Conservation (phyloP, 1,140 invertebrate species). For the Sinella curviseta region DNA sequence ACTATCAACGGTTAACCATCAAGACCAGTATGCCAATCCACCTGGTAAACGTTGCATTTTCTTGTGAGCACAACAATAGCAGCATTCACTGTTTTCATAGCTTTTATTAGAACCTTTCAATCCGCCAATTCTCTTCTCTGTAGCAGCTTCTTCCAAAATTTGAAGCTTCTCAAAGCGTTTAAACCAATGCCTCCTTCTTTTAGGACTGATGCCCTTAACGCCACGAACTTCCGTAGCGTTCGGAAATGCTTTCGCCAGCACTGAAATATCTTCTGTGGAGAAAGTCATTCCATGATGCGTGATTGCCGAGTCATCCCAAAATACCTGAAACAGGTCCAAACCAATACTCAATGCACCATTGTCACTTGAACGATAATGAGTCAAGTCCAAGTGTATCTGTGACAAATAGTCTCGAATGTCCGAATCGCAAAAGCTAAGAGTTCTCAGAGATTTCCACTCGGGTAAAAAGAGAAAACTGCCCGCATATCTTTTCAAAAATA, state of each 20-base stretch:
- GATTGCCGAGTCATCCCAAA: background rate
- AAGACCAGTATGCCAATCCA: background rate
- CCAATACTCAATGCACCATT: background rate
- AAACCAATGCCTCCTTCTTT: background rate
- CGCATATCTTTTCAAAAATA: background rate
- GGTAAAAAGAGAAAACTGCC: background rate
- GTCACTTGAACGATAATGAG: background rate
- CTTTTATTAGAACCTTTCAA: background rate
- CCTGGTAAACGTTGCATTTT: background rate
- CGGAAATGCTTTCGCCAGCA: constrained; percentile 29
- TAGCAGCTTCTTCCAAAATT: background rate
- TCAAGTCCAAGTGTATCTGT: background rate
- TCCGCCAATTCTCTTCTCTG: background rate
- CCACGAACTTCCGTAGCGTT: background rate
- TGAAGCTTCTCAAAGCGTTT: background rate
- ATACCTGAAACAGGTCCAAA: background rate
- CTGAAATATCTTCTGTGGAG: background rate
- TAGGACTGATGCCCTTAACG: background rate
- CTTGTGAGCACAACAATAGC: constrained; percentile 16
- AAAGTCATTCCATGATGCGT: background rate
- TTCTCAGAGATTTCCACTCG: background rate
- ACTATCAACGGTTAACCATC: background rate
- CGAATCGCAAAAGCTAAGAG: constrained; percentile 6
- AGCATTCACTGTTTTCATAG: background rate
- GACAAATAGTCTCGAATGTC: background rate